These are phyloP conservation scores for Microtus montanus DNA, from an alignment of 2,113 vertebrate species.

Conservation along the genomic window DNA sequence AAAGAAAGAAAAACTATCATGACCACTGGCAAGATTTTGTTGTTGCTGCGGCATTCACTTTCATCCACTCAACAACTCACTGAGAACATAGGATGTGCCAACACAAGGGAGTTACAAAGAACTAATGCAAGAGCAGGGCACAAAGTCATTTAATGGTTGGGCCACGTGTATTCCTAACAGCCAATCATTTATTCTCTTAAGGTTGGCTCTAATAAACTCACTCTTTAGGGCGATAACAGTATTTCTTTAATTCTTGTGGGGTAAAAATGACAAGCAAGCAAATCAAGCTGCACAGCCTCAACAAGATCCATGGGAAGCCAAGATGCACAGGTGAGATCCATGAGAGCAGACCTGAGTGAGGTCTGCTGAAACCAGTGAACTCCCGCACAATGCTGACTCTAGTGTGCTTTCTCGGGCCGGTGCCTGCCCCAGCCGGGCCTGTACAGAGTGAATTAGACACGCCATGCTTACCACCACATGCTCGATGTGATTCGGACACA, in stretches of 20 bases:
- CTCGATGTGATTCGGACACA: conserved; percentile 99
- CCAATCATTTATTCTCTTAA: conserved; percentile 16
- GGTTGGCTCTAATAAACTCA: conserved; percentile 21
- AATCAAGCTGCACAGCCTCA: not conserved
- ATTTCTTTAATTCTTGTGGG: conserved; percentile 7
- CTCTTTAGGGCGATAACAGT: not conserved
- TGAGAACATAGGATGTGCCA: not conserved
- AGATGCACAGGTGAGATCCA: not conserved
- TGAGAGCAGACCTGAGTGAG: not conserved
- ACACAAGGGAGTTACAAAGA: not conserved
- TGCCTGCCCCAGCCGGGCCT: not conserved
- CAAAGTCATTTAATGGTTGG: not conserved
- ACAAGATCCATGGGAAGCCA: not conserved
- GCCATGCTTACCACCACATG: conserved; percentile 92
- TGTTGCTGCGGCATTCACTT: not conserved
- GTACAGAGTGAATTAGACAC: not conserved
- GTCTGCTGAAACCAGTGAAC: conserved; percentile 5
- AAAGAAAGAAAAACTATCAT: not conserved
- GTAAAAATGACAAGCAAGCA: conserved; percentile 2
- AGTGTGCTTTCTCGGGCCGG: not conserved
- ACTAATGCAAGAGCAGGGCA: not conserved
- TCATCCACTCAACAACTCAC: not conserved
- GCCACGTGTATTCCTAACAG: not conserved
- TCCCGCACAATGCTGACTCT: conserved; percentile 16
- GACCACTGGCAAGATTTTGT: not conserved